Conservation (phyloP, 2,113 vertebrate species). For the Hirundichthys speculiger region DNA sequence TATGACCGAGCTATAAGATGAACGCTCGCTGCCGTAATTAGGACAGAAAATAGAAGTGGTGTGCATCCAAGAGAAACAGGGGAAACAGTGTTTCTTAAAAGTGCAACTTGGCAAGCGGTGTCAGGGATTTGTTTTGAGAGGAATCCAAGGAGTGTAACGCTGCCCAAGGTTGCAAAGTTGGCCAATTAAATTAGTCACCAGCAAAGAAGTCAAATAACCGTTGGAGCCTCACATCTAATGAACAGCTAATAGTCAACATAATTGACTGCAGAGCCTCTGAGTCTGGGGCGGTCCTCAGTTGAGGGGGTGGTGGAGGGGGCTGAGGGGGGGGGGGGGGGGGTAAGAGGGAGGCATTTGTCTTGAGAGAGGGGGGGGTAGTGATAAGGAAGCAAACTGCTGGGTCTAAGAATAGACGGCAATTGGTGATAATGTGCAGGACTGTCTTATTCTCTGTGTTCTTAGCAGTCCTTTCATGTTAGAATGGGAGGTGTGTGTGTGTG, state of each 20-base stretch:
- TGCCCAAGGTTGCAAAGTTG: slow-evolving; percentile 44
- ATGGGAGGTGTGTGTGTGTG: slow-evolving; percentile 29
- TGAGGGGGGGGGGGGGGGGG: slow-evolving; percentile 37
- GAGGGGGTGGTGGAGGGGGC: slow-evolving; percentile 24
- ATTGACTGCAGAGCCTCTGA: slow-evolving; percentile 61
- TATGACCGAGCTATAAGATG: slow-evolving; percentile 30
- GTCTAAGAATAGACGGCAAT: slow-evolving; percentile 75
- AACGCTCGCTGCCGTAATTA: slow-evolving; percentile 30
- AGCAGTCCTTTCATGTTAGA: slow-evolving; percentile 75
- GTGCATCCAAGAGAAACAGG: slow-evolving; percentile 39
- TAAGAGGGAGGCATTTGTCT: slow-evolving; percentile 54
- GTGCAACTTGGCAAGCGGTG: slow-evolving; percentile 43
- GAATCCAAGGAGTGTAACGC: slow-evolving; percentile 25
- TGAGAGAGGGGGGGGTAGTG: slow-evolving; percentile 37
- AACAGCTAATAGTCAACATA: slow-evolving; percentile 65
- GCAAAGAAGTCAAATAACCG: slow-evolving; percentile 53
- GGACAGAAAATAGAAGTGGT: slow-evolving; percentile 30
- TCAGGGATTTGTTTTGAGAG: slow-evolving; percentile 34
- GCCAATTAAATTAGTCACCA: slow-evolving; percentile 60
- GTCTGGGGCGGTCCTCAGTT: slow-evolving; percentile 32
- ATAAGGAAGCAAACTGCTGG: slow-evolving; percentile 51
- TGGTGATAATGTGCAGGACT: slow-evolving; percentile 37
- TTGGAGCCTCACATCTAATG: slow-evolving; percentile 65
- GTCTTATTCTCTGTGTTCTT: slow-evolving; percentile 60
- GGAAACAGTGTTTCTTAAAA: slow-evolving; percentile 51